Evolutionary conservation across 2,888 invertebrate species (phyloP), one percentile per base, ranked within the genome.

Genomic region (Temnothorax ravouxi): DNA sequence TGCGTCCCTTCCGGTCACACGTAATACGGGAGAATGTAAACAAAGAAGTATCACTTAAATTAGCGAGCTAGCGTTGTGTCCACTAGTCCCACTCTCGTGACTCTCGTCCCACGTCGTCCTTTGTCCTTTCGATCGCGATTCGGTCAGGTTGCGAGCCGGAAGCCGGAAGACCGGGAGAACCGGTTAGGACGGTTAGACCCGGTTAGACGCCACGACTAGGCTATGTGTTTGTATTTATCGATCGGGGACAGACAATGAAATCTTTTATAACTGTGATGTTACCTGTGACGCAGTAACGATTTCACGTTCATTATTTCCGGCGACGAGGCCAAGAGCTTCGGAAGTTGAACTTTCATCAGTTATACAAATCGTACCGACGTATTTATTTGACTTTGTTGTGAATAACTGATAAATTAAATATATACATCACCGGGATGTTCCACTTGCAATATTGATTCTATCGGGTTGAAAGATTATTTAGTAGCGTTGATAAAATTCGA

Each of bases 191-290:
- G 25, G 25, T 25, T 54, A 21, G 15, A 52, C 9, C 29, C n/a
- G 15, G 13, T n/a, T 50, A 50, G 34, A 76, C 18, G 34, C 4
- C 66, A 13, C 11, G 61, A 5, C n/a, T 77, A 77, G 77, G 67
- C 41, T 77, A 77, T 34, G 34, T 34, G 0, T 29, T 29, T 67
- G n/a, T 77, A 29, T 41, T 41, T 54, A 66, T 41, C 29, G 29
- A 41, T 54, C 56, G 5, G 18, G 11, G 18, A 8, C 11, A 8
- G 62, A 77, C 38, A 34, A 41, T 21, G 25, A 67, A 66, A 52
- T 41, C 4, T 66, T 29, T 15, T 66, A 41, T 61, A 25, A 52
- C 41, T 41, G 21, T 11, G 25, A 38, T 52, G 21, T 38, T 76
- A 18, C 38, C 21, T 66, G 4, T 13, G 25, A 67, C 29, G 66